phyloP scores from a whole-genome alignment of 2,113 vertebrate genomes.

The Neolamprologus cancellatus region DNA sequence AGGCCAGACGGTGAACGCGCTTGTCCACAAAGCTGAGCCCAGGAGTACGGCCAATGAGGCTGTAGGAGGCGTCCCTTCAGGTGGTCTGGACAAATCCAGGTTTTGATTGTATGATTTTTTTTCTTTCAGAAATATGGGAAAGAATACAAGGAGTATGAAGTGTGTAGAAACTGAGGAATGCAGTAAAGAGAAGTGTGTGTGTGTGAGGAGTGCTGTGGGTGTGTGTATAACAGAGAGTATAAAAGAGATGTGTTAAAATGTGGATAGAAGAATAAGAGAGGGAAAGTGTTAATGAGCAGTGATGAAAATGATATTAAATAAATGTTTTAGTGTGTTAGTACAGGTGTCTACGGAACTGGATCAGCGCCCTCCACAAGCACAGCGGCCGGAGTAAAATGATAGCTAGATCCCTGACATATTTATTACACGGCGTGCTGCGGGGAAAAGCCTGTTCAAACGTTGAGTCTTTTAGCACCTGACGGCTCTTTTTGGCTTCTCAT shows the following conservation, averaged over 20 bases:
- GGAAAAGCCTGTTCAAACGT: too few species aligned
- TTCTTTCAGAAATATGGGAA: not conserved
- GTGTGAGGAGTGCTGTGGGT: accelerated
- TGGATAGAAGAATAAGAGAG: too few species aligned
- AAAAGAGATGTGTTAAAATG: too few species aligned
- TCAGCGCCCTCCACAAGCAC: too few species aligned
- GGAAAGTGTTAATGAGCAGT: too few species aligned
- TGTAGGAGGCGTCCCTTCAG: accelerated
- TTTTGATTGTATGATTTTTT: not conserved
- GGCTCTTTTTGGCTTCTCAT: too few species aligned
- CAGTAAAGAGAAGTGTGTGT: accelerated
- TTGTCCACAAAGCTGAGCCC: not conserved
- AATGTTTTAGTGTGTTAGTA: accelerated
- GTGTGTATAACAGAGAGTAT: too few species aligned
- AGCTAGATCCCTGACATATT: too few species aligned
- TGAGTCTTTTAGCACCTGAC: too few species aligned
- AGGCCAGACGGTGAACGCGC: accelerated
- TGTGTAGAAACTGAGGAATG: not conserved
- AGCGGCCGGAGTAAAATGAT: accelerated
- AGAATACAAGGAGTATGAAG: not conserved
- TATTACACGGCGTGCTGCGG: too few species aligned
- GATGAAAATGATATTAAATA: too few species aligned
- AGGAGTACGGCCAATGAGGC: accelerated
- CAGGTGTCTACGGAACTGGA: too few species aligned
- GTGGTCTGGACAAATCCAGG: not conserved